Evolutionary conservation across 2,113 vertebrate genomes (phyloP), one percentile per base, ranked within the genome.

Genomic region (Calonectris borealis): DNA sequence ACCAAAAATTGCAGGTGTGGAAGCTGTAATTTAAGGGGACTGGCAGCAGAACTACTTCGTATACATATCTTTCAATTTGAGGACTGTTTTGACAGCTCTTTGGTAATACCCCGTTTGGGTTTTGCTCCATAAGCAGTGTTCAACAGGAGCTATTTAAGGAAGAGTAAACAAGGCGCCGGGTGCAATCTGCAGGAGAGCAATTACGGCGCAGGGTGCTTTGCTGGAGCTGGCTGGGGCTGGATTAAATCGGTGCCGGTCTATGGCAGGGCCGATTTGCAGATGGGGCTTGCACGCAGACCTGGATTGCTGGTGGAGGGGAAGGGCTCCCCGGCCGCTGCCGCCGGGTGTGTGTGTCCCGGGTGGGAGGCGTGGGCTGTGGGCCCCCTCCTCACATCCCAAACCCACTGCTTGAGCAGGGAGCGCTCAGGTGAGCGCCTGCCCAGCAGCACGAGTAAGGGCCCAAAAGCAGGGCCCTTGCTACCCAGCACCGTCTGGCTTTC

Each of bases 21-120:
- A 79, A 93, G 88, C 81, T 94, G 93, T 93, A 90, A 97, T 88
- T 90, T 60, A 93, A 96, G 92, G 78, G 48, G 82, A 51, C 75
- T 54, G 83, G 79, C 76, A 72, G 90, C 89, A 83, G 86, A 66
- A 70, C 58, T 71, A 72, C 92, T 70, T 38, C 51, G 40, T 24
- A 7, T 34, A 36, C 32, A 13, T 32, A 6, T 16, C 49, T 52
- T 40, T 72, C 82, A 46, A 14, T 73, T 32, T 66, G 44, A 57
- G 80, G 49, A 36, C 61, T 78, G 76, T 94, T 95, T 92, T 85
- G 88, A 92, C 78, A 91, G 46, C 75, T 94, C 78, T 80, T 65
- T 44, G 60, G 75, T 65, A 65, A 84, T 55, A 89, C 75, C 93
- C 91, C 69, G n/a, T 48, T 77, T 46, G 21, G 49, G 57, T 61